Base-by-base conservation (phyloP, 2,113 vertebrate species). In the Eubucco bourcierii region DNA sequence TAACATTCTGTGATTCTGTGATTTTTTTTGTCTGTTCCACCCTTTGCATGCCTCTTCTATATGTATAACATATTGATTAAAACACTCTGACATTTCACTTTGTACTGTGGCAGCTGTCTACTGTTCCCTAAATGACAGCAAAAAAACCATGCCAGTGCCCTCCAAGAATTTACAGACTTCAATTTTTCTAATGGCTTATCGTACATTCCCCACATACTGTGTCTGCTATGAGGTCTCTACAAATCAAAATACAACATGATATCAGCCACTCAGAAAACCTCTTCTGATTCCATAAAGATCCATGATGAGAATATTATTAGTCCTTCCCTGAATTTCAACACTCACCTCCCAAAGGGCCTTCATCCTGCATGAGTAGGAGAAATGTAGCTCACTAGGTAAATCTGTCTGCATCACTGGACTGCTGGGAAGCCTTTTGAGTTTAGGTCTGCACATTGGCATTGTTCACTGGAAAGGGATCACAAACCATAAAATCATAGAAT, bases 271-370 rank as follows among this genome's bases (percentile, higher is more conserved):
- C 64, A 68, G 29, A 86, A 86, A 83, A 52, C 24, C 27, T 79
- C 16, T 58, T 61, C 39, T 65, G 55, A 72, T 20, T 68, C 39
- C 29, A 50, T 44, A 25, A 63, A 72, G 65, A 79, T 58, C 7
- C 18, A 20, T 11, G 56, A 11, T 47, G 72, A 67, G 25, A 73
- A 34, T n/a, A 55, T 16, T 28, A 20, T 4, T 75, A 3, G 73
- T 85, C 74, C 3, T 37, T 85, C 10, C 23, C 29, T 20, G 10
- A 72, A 12, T 63, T 94, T 80, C 52, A 90, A 13, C 25, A 80
- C 44, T 80, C 11, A 47, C 2, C 4, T 80, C 7, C 39, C 0
- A 2, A 56, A 0, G 0, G 68, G 33, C 34, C 34, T 88, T 71
- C 25, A 33, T 33, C 19, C 37, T 64, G 10, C 15, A 29, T 6